These are phyloP conservation scores for Chrosomus eos DNA, from an alignment of 2,797 vertebrate genomes.

Conservation along the genomic window DNA sequence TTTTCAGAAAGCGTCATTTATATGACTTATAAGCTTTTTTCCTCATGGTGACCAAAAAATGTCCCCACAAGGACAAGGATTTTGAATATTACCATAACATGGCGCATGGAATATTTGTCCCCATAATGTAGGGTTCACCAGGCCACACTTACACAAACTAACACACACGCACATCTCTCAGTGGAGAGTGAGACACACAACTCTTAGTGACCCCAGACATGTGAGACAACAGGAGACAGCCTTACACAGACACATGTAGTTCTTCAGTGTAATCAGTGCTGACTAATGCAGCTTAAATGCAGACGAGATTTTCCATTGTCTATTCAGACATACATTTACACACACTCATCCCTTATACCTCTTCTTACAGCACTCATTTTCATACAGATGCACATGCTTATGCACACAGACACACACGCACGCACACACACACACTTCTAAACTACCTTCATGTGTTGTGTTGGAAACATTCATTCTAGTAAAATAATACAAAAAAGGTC, in stretches of 20 bases:
- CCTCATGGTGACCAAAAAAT: too few relatives aligned
- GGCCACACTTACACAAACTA: too few relatives aligned
- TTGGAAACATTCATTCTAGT: neutral
- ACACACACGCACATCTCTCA: neutral
- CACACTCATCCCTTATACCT: conserved; percentile 7
- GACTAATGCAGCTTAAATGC: conserved; percentile 7
- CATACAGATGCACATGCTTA: neutral
- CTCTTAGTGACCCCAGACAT: conserved; percentile 6
- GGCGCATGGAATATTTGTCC: too few relatives aligned
- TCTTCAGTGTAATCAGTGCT: neutral
- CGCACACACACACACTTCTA: neutral
- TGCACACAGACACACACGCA: neutral
- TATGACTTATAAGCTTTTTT: too few relatives aligned
- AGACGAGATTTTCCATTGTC: conserved; percentile 12
- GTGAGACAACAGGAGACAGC: conserved; percentile 10
- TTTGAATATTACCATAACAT: too few relatives aligned
- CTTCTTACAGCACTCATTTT: conserved; percentile 2
- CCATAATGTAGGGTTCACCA: too few relatives aligned
- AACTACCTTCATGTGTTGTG: neutral
- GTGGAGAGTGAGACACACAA: neutral
- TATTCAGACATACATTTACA: conserved; percentile 11
- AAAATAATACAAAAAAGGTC: too few relatives aligned
- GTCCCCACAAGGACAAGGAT: too few relatives aligned
- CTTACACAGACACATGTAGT: neutral
- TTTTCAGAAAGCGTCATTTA: too few relatives aligned